Evolutionary conservation across 2,888 invertebrate genomes (phyloP).

Genomic region (Pachydiplax longipennis): DNA sequence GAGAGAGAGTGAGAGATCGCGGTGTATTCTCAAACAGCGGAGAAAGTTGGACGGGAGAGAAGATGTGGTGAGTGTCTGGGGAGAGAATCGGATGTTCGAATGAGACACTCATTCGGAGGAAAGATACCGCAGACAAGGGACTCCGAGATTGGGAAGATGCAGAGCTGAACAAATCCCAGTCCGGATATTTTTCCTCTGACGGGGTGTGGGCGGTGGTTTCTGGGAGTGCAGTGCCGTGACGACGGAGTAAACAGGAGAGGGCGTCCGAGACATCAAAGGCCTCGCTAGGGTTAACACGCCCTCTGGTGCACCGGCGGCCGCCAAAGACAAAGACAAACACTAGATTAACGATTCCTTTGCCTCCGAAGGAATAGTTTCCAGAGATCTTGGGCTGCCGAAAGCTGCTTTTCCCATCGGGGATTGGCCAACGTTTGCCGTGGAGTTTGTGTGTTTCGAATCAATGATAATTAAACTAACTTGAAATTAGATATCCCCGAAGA

Average conservation of each 20-base stretch:
- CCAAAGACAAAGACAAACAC: slow-evolving; percentile 34
- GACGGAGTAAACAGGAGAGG: not conserved
- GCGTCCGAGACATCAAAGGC: slow-evolving; percentile 21
- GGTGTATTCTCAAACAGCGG: not conserved
- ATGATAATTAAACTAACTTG: not conserved
- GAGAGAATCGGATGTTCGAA: not conserved
- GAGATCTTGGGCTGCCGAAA: slow-evolving; percentile 23
- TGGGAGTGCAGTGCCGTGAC: not conserved
- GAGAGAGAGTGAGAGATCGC: not conserved
- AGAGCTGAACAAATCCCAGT: not conserved
- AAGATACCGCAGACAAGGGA: not conserved
- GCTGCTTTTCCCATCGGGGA: not conserved
- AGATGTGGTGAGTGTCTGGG: not conserved
- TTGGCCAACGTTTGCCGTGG: not conserved
- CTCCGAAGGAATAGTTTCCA: not conserved
- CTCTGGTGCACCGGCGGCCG: slow-evolving; percentile 11
- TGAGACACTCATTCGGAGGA: not conserved
- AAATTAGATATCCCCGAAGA: not conserved
- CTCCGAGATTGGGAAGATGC: not conserved
- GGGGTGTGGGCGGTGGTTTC: not conserved
- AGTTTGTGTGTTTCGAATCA: not conserved
- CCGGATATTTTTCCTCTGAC: not conserved
- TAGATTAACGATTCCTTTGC: slow-evolving; percentile 38
- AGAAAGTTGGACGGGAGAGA: not conserved
- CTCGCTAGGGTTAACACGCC: not conserved